A percentile compares a stretch with the other conserved stretches of the same genome.
Evolutionary conservation across 2,888 invertebrate species (phyloP).

Genomic region (Vanessa cardui): DNA sequence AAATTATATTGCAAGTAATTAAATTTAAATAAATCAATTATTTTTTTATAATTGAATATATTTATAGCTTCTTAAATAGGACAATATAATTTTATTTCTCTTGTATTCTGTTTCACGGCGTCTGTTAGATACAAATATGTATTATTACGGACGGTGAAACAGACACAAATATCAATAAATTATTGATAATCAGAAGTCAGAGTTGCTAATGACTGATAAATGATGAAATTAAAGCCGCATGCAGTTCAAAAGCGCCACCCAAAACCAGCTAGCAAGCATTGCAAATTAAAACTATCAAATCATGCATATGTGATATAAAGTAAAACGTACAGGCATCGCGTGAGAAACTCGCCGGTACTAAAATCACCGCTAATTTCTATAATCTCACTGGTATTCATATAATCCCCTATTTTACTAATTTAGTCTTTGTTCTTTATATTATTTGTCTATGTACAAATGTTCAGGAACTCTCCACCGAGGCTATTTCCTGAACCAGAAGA

Average conservation of each 20-base stretch:
- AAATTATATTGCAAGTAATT: not conserved
- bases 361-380: conserved; percentile 80
- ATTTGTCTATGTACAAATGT: conserved; percentile 73
- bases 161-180: not conserved
- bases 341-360: conserved; percentile 76
- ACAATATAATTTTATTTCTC: no score
- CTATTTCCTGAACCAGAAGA: conserved; percentile 83
- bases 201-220: not conserved
- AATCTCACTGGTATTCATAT: conserved; percentile 82
- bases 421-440: conserved; percentile 80
- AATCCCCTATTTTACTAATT: conserved; percentile 77
- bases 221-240: conserved; percentile 13
- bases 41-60: no score
- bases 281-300: conserved; percentile 46
- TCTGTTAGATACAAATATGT: no score
- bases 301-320: conserved; percentile 67
- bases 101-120: no score
- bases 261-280: conserved; percentile 41
- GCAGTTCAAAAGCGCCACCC: conserved; percentile 27
- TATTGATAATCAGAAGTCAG: not conserved
- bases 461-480: conserved; percentile 75
- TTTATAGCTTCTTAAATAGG: no score
- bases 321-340: conserved; percentile 74
- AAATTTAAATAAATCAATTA: not conserved
- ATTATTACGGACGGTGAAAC: not conserved